Evolutionary conservation across 2,888 invertebrate species (phyloP), one percentile per base, ranked within the genome.

Genomic region (Ectemnius continuus): DNA sequence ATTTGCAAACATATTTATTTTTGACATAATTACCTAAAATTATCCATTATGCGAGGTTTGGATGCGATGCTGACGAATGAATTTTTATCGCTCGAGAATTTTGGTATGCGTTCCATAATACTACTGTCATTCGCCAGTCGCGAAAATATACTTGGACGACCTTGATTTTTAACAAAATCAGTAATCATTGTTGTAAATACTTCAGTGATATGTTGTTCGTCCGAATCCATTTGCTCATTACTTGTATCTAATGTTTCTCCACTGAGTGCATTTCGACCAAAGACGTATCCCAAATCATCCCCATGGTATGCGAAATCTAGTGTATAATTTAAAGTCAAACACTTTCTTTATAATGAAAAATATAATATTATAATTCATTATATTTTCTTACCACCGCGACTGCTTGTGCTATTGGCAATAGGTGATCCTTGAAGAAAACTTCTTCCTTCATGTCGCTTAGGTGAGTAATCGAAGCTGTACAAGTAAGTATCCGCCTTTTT

Each of bases 381-480:
- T 36, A 36, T 36, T 36, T 36, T 36, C 20, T 0, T 70, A 78
- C 77, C 70, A 23, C 66, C 56, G 13, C 26, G 28, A 16, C 36
- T 26, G 11, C 47, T 47, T 47, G 75, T 76, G 45, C 91, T 89
- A 85, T 93, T 93, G 60, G 95, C 93, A 46, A 96, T 91, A 1
- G 95, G 94, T 11, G 94, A 88, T 2, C 95, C 95, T 6, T 92
- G 92, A n/a, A 96, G 88, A 84, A 96, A 95, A 75, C 93, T 91
- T 11, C 92, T 92, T 2, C 95, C 95, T 75, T 93, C 93, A 72
- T 92, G 93, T 23, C 92, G 92, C 79, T 93, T 93, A 1, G 95
- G 94, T 8, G 92, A 91, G 82, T 96, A 94, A 81, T 96, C 96
- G 87, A 96, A 96, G 86, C 95, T 94, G 88, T 96, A 96, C 66